Percentiles rank a stretch among this genome's conserved stretches.
phyloP scores from a whole-genome alignment of 2,888 invertebrate species.

The Agrotis exclamationis region DNA sequence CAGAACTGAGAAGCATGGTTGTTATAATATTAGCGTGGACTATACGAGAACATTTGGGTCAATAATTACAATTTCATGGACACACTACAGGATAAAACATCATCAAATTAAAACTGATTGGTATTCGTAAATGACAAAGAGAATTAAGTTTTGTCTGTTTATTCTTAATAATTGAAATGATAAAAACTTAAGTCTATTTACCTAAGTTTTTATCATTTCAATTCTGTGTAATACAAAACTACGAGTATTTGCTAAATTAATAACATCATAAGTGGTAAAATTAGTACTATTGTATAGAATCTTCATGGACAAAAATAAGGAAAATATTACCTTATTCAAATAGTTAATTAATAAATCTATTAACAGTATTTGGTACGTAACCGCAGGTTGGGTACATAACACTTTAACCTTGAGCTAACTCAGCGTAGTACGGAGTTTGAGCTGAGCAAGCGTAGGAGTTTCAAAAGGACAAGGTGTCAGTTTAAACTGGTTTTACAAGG shows the following conservation, averaged over 20 bases:
- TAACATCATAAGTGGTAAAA: not conserved
- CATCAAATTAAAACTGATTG: constrained; percentile 23
- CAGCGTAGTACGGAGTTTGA: not conserved
- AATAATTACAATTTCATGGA: constrained; percentile 12
- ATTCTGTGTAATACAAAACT: not conserved
- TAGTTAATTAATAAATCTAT: constrained; percentile 3
- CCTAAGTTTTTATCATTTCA: too few relatives aligned
- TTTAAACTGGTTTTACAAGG: not conserved
- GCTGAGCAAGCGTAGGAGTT: not conserved
- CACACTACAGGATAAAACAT: constrained; percentile 33
- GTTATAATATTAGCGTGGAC: too few relatives aligned
- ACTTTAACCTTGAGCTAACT: not conserved
- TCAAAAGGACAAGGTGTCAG: too few relatives aligned
- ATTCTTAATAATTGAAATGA: not conserved
- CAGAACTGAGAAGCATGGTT: not conserved
- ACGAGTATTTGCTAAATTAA: not conserved
- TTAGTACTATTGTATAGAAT: not conserved
- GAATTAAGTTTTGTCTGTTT: constrained; percentile 6
- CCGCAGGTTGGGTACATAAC: too few relatives aligned
- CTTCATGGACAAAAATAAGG: constrained; percentile 7
- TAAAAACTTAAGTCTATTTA: too few relatives aligned
- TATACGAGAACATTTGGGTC: too few relatives aligned
- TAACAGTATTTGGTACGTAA: not conserved
- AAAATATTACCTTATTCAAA: not conserved
- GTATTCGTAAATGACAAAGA: constrained; percentile 6